Evolutionary conservation across 2,888 invertebrate genomes (phyloP).

Genomic region (Mimachlamys varia): DNA sequence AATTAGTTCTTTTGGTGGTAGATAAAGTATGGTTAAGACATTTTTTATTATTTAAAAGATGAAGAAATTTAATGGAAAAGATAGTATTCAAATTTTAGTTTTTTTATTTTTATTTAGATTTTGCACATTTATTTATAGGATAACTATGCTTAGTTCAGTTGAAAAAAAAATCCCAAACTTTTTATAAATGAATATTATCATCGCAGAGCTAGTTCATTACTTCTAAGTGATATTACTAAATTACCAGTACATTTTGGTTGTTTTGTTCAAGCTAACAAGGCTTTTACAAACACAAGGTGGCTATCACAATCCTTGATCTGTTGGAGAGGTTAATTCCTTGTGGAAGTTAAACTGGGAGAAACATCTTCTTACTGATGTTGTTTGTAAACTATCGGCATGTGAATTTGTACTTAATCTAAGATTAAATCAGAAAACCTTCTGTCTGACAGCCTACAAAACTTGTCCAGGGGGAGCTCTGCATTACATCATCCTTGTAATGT

Average conservation of each 20-base stretch:
- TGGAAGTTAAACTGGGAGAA: background rate
- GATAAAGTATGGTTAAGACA: too few species aligned
- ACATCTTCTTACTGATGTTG: background rate
- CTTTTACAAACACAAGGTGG: background rate
- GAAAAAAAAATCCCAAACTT: too few species aligned
- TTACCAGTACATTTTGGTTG: background rate
- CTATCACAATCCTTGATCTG: background rate
- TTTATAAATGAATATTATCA: too few species aligned
- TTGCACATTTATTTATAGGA: too few species aligned
- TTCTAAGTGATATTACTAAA: background rate
- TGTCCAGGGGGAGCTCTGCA: background rate
- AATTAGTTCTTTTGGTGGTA: too few species aligned
- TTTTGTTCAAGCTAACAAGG: background rate
- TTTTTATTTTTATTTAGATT: too few species aligned
- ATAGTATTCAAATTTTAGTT: too few species aligned
- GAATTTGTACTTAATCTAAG: slow-evolving; percentile 8
- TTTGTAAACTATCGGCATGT: background rate
- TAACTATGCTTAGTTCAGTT: too few species aligned
- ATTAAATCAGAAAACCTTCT: background rate
- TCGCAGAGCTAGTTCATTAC: too few species aligned
- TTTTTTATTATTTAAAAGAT: too few species aligned
- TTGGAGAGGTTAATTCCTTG: background rate
- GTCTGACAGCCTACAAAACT: background rate
- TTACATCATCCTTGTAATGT: background rate
- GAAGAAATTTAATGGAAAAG: too few species aligned